Conservation (phyloP, 2,888 invertebrate genomes). For the Eilema sororculum region DNA sequence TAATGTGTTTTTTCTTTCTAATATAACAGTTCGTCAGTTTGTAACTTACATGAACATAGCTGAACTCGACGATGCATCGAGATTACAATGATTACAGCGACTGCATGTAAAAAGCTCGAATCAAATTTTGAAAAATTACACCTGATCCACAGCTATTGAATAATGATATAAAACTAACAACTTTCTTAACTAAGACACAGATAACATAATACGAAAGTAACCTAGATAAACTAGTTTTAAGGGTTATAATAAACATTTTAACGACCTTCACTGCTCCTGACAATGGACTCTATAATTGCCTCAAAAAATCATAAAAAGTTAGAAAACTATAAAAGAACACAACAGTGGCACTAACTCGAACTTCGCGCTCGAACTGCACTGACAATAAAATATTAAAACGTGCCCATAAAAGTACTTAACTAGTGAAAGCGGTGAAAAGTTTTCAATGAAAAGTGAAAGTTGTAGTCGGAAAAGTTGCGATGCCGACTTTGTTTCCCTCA, state of each 20-base stretch:
- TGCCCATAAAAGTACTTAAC: constrained; percentile 58
- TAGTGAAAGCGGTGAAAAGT: constrained; percentile 80
- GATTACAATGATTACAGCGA: too few relatives aligned
- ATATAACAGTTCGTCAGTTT: too few relatives aligned
- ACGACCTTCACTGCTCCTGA: not conserved
- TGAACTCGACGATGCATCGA: too few relatives aligned
- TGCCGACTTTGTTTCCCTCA: constrained; percentile 78
- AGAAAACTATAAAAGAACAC: not conserved
- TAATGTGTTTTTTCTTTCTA: too few relatives aligned
- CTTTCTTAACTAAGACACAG: not conserved
- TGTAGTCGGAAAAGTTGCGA: constrained; percentile 74
- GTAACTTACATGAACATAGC: too few relatives aligned
- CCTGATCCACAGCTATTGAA: too few relatives aligned
- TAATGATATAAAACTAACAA: too few relatives aligned
- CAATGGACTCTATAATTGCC: not conserved
- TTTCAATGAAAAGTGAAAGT: constrained; percentile 79
- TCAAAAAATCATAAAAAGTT: not conserved
- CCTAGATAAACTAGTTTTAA: not conserved
- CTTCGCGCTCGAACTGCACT: constrained; percentile 20
- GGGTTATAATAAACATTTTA: not conserved
- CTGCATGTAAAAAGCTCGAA: too few relatives aligned
- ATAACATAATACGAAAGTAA: too few relatives aligned
- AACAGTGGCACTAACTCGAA: constrained; percentile 14
- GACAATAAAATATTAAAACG: constrained; percentile 46
- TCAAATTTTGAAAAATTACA: too few relatives aligned